Evolutionary conservation across 2,888 invertebrate species (phyloP), one percentile per base, ranked within the genome.

Genomic region (Cybosia mesomella): DNA sequence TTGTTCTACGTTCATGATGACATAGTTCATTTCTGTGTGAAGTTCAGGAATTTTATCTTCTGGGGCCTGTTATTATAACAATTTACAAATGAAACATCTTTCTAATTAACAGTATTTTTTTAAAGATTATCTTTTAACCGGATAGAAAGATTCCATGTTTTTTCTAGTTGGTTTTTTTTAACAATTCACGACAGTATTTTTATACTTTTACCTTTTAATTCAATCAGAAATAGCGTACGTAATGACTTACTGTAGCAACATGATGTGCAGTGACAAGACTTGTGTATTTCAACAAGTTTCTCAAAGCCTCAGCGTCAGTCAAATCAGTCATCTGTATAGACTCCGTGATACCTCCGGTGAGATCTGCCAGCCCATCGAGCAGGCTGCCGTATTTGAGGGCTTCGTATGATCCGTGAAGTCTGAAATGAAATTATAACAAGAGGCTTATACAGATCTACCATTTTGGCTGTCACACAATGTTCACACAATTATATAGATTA

Each of bases 341-440:
- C 89, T 98, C 98, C 0, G 98, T 98, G 68, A 98, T 97, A 8
- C 98, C 98, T 0, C 98, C 98, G 0, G 98, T 98, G 39, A 98
- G 95, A 91, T 98, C 98, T 0, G 98, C 98, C 64, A 98, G 92
- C 0, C 98, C 98, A 87, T 98, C 98, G 71, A 98, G 93, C 15
- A 98, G 94, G 58, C 98, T 98, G n/a, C 98, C 98, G 86, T 98
- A 98, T 86, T 98, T 98, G 1, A 98, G 94, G 0, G 98, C 98
- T 91, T 98, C 98, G 91, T 98, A 98, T 0, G 98, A 98, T 7
- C 98, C 98, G 86, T 98, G 98, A 66, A 98, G 92, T 92, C 98
- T 98, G 88, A 18, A 75, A 73, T 64, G 21, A 57, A 24, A 21
- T n/a, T 22, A 54, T 8, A 2, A 57, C 7, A 57, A 49, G 54